phyloP scores from a whole-genome alignment of 2,888 invertebrate species.

The Drosophila imparisetae region DNA sequence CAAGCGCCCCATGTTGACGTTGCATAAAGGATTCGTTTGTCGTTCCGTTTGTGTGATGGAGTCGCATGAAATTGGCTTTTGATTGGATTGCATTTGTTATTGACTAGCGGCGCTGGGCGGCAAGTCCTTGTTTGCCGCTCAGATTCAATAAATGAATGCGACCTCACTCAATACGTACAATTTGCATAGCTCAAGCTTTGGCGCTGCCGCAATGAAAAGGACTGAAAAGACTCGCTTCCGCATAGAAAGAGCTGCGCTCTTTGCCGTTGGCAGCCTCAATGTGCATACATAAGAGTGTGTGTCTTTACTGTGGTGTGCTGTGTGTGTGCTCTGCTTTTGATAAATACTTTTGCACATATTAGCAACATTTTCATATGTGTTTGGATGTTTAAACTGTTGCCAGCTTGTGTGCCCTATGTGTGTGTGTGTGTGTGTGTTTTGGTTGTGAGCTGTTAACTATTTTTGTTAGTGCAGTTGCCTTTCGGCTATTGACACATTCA shows the following conservation, averaged over 20 bases:
- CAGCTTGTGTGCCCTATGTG: conserved; percentile 10
- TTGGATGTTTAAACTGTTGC: conserved; percentile 37
- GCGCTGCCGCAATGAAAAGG: conserved; percentile 6
- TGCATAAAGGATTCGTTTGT: neutral
- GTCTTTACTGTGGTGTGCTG: neutral
- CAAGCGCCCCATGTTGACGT: conserved; percentile 19
- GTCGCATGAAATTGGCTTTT: conserved; percentile 24
- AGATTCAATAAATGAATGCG: conserved; percentile 58
- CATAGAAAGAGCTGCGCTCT: conserved; percentile 50
- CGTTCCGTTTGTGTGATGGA: neutral
- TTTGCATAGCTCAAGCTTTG: conserved; percentile 38
- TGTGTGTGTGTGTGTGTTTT: conserved; percentile 15
- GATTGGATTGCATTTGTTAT: conserved; percentile 26
- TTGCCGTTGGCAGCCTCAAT: conserved; percentile 29
- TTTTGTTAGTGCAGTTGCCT: conserved; percentile 62
- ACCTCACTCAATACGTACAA: conserved; percentile 38
- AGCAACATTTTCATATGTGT: conserved; percentile 43
- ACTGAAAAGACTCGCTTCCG: conserved; percentile 22
- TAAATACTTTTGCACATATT: conserved; percentile 67
- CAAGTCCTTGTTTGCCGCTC: conserved; percentile 39
- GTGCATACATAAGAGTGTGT: neutral
- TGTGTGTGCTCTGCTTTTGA: conserved; percentile 48
- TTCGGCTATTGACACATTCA: conserved; percentile 70
- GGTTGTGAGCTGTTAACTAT: conserved; percentile 52
- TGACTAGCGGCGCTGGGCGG: conserved; percentile 37